Percentiles rank a stretch among this genome's conserved stretches.
phyloP scores from a whole-genome alignment of 2,888 invertebrate species.

The Drosophila kuntzei region DNA sequence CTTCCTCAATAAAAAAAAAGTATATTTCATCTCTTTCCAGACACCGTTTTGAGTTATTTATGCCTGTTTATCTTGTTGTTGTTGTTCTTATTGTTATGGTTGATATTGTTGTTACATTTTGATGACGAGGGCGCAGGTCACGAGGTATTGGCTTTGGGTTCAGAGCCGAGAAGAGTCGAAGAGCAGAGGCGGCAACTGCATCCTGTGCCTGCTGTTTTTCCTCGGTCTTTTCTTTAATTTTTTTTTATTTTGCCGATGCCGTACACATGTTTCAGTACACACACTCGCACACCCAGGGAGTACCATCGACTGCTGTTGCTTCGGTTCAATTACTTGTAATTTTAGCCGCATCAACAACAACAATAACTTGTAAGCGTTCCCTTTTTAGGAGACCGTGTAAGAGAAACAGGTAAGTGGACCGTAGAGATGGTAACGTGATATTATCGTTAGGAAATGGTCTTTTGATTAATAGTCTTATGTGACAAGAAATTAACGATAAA shows the following conservation, averaged over 20 bases:
- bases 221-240: constrained; percentile 2
- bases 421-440: constrained; percentile 47
- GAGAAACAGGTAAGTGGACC: constrained; percentile 51
- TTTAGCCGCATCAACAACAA: constrained; percentile 73
- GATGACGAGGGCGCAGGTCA: constrained; percentile 63
- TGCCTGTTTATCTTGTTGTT: constrained; percentile 48
- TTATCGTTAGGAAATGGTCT: constrained; percentile 17
- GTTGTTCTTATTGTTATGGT: constrained; percentile 18
- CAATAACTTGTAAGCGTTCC: constrained; percentile 40
- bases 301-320: constrained; percentile 32
- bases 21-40: constrained; percentile 8
- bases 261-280: constrained; percentile 57
- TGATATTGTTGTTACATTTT: constrained; percentile 51
- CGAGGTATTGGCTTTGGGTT: constrained; percentile 35
- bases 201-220: constrained; percentile 56
- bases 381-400: constrained; percentile 27
- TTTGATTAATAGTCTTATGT: not conserved
- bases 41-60: constrained; percentile 44
- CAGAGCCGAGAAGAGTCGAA: not conserved
- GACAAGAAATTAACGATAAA: not conserved
- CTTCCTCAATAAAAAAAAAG: too few relatives aligned
- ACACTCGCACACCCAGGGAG: constrained; percentile 1
- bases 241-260: constrained; percentile 48
- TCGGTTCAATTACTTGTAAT: constrained; percentile 80
- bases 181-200: constrained; percentile 51